Conservation (phyloP, 2,888 invertebrate genomes). For the Tupiocoris notatus region DNA sequence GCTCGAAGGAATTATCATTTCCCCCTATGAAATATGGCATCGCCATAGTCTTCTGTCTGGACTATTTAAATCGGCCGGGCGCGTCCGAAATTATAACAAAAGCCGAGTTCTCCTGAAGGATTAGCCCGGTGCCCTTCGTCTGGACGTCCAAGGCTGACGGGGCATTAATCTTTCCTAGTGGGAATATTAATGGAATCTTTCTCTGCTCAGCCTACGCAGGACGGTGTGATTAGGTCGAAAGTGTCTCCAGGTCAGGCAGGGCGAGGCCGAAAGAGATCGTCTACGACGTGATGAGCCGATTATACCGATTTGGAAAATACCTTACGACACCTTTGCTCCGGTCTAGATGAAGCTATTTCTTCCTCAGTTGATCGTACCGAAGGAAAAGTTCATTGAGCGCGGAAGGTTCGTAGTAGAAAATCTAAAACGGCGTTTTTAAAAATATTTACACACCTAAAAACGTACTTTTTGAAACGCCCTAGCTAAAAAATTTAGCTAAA, state of each 20-base stretch:
- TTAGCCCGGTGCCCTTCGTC: neutral
- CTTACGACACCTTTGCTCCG: too few relatives aligned
- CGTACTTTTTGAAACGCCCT: too few relatives aligned
- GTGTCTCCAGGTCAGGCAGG: neutral
- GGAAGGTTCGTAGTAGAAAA: too few relatives aligned
- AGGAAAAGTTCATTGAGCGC: too few relatives aligned
- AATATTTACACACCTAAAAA: too few relatives aligned
- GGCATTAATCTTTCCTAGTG: conserved; percentile 21
- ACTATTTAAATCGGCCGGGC: too few relatives aligned
- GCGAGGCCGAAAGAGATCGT: neutral
- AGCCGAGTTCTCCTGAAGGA: neutral
- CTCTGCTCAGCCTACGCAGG: conserved; percentile 19
- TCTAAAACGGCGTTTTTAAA: too few relatives aligned
- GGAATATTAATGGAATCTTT: conserved; percentile 26
- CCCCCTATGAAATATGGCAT: conserved; percentile 5
- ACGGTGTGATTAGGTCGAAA: conserved; percentile 17
- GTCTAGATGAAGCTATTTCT: too few relatives aligned
- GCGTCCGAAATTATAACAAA: neutral
- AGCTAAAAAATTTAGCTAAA: too few relatives aligned
- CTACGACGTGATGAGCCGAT: neutral
- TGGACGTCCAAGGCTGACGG: conserved; percentile 3
- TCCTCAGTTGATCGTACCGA: too few relatives aligned
- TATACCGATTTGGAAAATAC: too few relatives aligned
- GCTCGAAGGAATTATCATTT: conserved; percentile 13
- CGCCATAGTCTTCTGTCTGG: too few relatives aligned